Evolutionary conservation across 2,888 invertebrate species (phyloP), one percentile per base, ranked within the genome.

Genomic region (Ceriagrion tenellum): DNA sequence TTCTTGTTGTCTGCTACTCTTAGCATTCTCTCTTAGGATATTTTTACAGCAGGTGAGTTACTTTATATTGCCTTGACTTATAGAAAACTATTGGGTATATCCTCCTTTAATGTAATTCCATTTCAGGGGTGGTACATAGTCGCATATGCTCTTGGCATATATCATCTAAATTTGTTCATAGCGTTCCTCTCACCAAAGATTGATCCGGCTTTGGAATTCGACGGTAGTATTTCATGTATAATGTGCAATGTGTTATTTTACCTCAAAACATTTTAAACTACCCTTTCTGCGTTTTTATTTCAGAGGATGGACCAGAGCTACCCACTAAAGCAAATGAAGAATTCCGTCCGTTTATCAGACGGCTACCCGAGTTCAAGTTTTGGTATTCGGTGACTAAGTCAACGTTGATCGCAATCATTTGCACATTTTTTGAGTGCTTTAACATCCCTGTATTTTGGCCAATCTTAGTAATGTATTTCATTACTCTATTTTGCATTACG

Each of bases 371-470:
- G 97, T 99, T 99, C 97, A 99, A 99, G 97, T 99, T 99, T 97
- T 99, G 99, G 99, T 98, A 99, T 96, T 99, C 99, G 96, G 99
- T 99, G 95, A 98, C 99, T 95, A 99, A 99, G 97, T 99, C 99
- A 96, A 99, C 99, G 81, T 96, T 99, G 23, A 98, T 99, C 96
- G 99, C 98, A 89, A 98, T 99, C 96, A 97, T 98, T 96, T 99
- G 99, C 97, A 99, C 99, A 95, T 99, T 99, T 97, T 99, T 99
- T 97, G 99, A 99, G 96, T 98, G 98, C 96, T 99, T 99, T 97
- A 99, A 99, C 97, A 98, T 99, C 97, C 99, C 99, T 97, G 99
- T 99, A 96, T 99, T 99, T 97, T 99, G 99, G 99, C 99, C 99
- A 95, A 99, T 99, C 96, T 98, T 99, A 97, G 99, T 99, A 96